These are phyloP conservation scores for Busseola fusca DNA, from an alignment of 2,888 invertebrate genomes.

Conservation along the genomic window DNA sequence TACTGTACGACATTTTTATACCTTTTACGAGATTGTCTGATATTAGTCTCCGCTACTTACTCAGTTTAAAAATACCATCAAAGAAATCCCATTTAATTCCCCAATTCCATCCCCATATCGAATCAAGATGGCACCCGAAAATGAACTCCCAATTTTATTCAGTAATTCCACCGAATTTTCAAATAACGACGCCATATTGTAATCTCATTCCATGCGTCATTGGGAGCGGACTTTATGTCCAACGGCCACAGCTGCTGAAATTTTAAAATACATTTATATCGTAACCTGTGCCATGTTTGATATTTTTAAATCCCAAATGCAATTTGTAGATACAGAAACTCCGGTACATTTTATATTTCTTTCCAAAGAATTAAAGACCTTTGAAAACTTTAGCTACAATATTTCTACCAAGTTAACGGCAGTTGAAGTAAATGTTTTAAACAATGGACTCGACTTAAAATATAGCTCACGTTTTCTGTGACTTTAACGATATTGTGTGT, in stretches of 20 bases:
- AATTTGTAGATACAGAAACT: slow-evolving; percentile 1
- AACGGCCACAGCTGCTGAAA: slow-evolving; percentile 54
- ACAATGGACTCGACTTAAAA: slow-evolving; percentile 49
- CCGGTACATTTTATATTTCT: slow-evolving; percentile 28
- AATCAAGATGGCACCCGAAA: slow-evolving; percentile 64
- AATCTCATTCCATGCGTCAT: slow-evolving; percentile 58
- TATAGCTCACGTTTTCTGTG: slow-evolving; percentile 50
- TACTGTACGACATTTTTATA: too few species aligned
- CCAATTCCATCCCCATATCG: slow-evolving; percentile 59
- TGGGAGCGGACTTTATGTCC: slow-evolving; percentile 41
- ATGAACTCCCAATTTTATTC: slow-evolving; percentile 64
- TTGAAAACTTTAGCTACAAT: slow-evolving; percentile 9
- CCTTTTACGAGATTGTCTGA: background rate
- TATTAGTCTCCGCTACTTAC: slow-evolving; percentile 14
- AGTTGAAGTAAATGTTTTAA: slow-evolving; percentile 30
- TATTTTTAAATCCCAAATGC: slow-evolving; percentile 22
- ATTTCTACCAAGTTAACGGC: slow-evolving; percentile 28
- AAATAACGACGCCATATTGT: slow-evolving; percentile 49
- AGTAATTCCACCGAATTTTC: slow-evolving; percentile 40
- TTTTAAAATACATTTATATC: slow-evolving; percentile 58
- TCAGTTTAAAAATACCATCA: slow-evolving; percentile 58
- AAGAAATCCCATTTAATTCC: slow-evolving; percentile 53
- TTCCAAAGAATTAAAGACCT: slow-evolving; percentile 19
- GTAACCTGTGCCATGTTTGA: slow-evolving; percentile 18
- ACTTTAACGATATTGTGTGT: slow-evolving; percentile 55